Conservation (phyloP, 2,888 invertebrate genomes). For the Nomada ruficornis region DNA sequence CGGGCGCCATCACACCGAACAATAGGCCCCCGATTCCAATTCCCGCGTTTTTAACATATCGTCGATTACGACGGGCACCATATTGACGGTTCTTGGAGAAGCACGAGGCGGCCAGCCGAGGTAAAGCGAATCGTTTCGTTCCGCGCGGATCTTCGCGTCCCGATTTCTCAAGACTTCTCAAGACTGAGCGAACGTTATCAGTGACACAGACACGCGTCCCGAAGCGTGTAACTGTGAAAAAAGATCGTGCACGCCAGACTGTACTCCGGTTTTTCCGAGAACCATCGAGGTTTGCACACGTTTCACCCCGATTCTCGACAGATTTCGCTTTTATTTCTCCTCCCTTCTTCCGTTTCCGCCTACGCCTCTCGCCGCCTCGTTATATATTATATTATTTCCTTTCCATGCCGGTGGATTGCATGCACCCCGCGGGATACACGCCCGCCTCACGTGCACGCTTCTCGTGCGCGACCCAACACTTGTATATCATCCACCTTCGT, state of each 20-base stretch:
- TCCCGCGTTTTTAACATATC: not conserved
- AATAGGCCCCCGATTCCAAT: not conserved
- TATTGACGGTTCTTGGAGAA: not conserved
- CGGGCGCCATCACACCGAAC: too few species aligned
- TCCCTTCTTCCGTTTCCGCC: not conserved
- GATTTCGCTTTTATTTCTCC: constrained; percentile 49
- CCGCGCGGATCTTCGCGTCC: not conserved
- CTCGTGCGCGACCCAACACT: constrained; percentile 62
- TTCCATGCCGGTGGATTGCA: constrained; percentile 62
- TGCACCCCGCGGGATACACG: constrained; percentile 53
- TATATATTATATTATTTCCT: constrained; percentile 57
- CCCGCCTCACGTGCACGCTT: constrained; percentile 59
- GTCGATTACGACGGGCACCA: not conserved
- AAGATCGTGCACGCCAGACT: not conserved
- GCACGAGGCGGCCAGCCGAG: not conserved
- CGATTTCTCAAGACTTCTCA: constrained; percentile 9
- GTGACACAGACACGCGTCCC: constrained; percentile 12
- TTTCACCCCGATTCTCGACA: constrained; percentile 63
- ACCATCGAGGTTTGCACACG: constrained; percentile 69
- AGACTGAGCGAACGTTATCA: constrained; percentile 40
- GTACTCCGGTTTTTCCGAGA: constrained; percentile 11
- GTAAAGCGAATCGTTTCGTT: constrained; percentile 3
- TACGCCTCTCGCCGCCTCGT: constrained; percentile 35
- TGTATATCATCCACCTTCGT: constrained; percentile 61
- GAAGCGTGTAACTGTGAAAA: constrained; percentile 42